Evolutionary conservation across 1,140 invertebrate genomes (phyloP), one percentile per base, ranked within the genome.

Genomic region (Heliconius himera): DNA sequence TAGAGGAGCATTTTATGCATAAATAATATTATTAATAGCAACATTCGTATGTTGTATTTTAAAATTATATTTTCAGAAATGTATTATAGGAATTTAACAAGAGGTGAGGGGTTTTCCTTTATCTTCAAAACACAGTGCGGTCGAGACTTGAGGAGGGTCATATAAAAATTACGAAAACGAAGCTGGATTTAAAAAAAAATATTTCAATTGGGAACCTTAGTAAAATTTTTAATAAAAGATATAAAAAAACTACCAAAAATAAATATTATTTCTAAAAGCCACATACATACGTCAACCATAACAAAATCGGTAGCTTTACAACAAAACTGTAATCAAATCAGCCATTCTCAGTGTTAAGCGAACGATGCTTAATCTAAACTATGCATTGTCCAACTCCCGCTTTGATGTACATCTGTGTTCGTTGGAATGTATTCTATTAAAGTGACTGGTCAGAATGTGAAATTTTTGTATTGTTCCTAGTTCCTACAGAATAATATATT

Each of bases 321-420:
- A 60, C 22, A 26, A 60, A 60, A 66, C 11, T 29, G 8, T 66
- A 66, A 66, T 66, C 26, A 66, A 66, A 22, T 66, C 26, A 66
- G 4, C 13, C 22, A 29, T 66, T 66, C 22, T 18, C 26, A 26
- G 26, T 29, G 60, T 66, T 66, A 66, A 66, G 60, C 60, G 22
- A 66, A 66, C 60, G 22, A 66, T 66, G 60, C 60, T 66, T 66
- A 66, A 66, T 66, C 60, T 66, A 66, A 66, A 66, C 60, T 66
- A 22, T 73, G 74, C 74, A 72, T 41, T 72, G 79, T 74, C 76
- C 54, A 81, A 74, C 20, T 76, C 41, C 46, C 46, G 76, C 81
- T 82, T 77, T 82, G 81, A 79, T 82, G 77, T 79, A 71, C 81
- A 79, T 79, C 81, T 77, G 75, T 71, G 73, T 66, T 74, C 75